Conservation (phyloP, 2,888 invertebrate species). For the Dexiosoma caninum region DNA sequence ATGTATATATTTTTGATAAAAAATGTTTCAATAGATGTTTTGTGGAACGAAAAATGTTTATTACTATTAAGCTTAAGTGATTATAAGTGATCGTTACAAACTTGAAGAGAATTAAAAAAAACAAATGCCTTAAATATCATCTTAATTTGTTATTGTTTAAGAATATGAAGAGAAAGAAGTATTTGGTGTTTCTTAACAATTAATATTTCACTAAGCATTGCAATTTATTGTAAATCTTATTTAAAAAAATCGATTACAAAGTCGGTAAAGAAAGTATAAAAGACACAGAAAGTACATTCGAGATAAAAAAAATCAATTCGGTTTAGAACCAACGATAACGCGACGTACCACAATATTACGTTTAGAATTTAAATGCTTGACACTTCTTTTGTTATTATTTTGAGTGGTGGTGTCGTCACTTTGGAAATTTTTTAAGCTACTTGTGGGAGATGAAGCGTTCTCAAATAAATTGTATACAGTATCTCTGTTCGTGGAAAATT, state of each 20-base stretch:
- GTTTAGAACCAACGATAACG: slow-evolving; percentile 70
- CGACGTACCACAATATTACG: slow-evolving; percentile 72
- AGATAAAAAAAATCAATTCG: slow-evolving; percentile 32
- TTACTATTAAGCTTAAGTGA: no score
- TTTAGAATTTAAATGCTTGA: slow-evolving; percentile 66
- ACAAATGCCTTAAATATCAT: no score
- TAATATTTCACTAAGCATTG: background rate
- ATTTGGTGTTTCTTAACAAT: no score
- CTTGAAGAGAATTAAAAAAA: no score
- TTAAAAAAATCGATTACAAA: background rate
- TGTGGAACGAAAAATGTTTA: no score
- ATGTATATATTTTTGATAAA: no score
- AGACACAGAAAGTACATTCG: background rate
- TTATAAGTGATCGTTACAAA: no score
- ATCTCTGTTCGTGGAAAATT: slow-evolving; percentile 67
- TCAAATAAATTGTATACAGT: slow-evolving; percentile 68
- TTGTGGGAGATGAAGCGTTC: background rate
- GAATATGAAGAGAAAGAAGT: no score
- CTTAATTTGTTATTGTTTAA: no score
- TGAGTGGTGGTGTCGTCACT: background rate
- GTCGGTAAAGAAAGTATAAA: background rate
- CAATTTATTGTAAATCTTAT: background rate
- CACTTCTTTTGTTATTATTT: slow-evolving; percentile 33
- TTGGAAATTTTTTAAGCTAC: background rate
- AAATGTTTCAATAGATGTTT: no score